phyloP scores from a whole-genome alignment of 2,113 vertebrate species.

The Ceyx cyanopectus region DNA sequence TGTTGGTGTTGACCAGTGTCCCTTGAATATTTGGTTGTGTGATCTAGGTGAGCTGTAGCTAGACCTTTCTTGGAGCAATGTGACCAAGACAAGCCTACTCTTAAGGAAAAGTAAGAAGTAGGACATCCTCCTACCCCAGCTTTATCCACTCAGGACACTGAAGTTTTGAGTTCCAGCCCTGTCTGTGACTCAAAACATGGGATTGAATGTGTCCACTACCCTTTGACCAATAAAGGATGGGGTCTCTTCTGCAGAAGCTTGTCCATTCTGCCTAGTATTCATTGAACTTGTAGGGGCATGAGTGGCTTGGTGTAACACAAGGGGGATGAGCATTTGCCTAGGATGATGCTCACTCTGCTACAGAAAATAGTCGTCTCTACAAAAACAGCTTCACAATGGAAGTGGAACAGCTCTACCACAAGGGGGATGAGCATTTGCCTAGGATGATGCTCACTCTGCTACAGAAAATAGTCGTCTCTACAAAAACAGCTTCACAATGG shows the following conservation, averaged over 20 bases:
- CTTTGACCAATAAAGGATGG: background rate
- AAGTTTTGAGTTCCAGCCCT: background rate
- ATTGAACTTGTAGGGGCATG: background rate
- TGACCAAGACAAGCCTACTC: background rate
- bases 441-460: no score
- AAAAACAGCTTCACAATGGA: background rate
- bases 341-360: background rate
- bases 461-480: no score
- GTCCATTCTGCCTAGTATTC: background rate
- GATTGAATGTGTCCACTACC: background rate
- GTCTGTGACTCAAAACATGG: background rate
- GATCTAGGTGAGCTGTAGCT: background rate
- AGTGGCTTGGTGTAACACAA: background rate
- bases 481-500: no score
- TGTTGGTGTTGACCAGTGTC: background rate
- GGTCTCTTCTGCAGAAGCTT: background rate
- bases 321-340: background rate
- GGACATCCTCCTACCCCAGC: background rate
- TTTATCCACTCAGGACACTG: background rate
- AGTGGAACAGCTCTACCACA: background rate
- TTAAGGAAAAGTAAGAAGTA: background rate
- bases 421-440: no score
- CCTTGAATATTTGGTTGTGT: background rate
- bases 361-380: background rate
- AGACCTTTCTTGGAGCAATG: rapidly evolving